Percentiles rank a stretch among this genome's conserved stretches.
These are phyloP conservation scores for Lepetodrilus schrolli DNA, from an alignment of 2,888 invertebrate genomes.

Conservation along the genomic window DNA sequence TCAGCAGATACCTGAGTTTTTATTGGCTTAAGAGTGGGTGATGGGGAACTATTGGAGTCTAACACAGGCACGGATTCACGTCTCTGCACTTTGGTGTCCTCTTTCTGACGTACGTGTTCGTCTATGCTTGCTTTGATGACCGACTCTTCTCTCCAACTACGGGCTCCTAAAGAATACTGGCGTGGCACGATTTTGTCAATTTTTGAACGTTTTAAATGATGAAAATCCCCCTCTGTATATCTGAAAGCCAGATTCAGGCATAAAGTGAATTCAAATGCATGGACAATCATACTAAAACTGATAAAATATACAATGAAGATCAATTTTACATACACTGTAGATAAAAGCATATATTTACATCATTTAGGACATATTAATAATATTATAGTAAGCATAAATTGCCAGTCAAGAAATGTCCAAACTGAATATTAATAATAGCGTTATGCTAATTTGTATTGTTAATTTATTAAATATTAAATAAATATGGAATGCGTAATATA, in stretches of 20 bases:
- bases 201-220: conserved; percentile 64
- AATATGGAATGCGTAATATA: too few relatives aligned
- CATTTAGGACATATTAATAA: too few relatives aligned
- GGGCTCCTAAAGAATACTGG: conserved; percentile 62
- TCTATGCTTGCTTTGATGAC: background rate
- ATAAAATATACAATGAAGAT: too few relatives aligned
- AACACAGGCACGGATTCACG: background rate
- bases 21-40: conserved; percentile 40
- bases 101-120: background rate
- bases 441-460: too few relatives aligned
- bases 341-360: too few relatives aligned
- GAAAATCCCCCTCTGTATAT: conserved; percentile 71
- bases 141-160: background rate
- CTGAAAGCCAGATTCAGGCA: conserved; percentile 44
- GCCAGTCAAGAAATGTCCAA: too few relatives aligned
- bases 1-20: conserved; percentile 56
- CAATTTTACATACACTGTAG: too few relatives aligned
- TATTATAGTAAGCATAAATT: too few relatives aligned
- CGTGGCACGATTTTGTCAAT: conserved; percentile 55
- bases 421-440: too few relatives aligned
- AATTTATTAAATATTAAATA: too few relatives aligned
- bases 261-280: too few relatives aligned
- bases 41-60: conserved; percentile 37
- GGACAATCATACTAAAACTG: too few relatives aligned
- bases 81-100: background rate